Conservation (phyloP, 2,888 invertebrate genomes). For the Cotesia congregata region DNA sequence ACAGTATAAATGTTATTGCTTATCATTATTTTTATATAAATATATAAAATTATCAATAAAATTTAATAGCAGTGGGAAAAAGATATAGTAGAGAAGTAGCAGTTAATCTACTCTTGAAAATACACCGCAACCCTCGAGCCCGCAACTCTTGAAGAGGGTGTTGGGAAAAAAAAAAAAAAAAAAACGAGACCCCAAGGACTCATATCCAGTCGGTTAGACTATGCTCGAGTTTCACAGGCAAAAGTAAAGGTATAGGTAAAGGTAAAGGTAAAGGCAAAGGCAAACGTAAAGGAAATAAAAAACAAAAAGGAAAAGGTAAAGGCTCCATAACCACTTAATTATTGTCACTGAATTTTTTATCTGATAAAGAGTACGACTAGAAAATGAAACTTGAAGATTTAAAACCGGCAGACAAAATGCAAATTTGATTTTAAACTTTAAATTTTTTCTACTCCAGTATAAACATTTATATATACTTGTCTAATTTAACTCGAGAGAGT, state of each 20-base stretch:
- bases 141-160: neutral
- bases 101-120: neutral
- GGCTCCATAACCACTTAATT: neutral
- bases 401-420: neutral
- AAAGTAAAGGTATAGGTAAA: neutral
- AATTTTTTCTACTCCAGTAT: neutral
- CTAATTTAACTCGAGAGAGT: neutral
- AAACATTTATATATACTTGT: neutral
- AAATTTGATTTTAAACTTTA: neutral
- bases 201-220: neutral
- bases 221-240: neutral
- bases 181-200: conserved; percentile 4
- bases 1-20: neutral
- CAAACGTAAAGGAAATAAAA: no score
- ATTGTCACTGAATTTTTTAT: neutral
- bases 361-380: neutral
- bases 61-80: no score
- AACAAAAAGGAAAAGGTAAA: neutral
- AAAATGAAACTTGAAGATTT: neutral
- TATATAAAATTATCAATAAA: no score
- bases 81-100: no score
- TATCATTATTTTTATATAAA: no score
- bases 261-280: no score
- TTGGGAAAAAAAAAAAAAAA: neutral
- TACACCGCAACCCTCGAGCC: neutral